phyloP scores from a whole-genome alignment of 2,797 vertebrate species.

The Acipenser transmontanus region DNA sequence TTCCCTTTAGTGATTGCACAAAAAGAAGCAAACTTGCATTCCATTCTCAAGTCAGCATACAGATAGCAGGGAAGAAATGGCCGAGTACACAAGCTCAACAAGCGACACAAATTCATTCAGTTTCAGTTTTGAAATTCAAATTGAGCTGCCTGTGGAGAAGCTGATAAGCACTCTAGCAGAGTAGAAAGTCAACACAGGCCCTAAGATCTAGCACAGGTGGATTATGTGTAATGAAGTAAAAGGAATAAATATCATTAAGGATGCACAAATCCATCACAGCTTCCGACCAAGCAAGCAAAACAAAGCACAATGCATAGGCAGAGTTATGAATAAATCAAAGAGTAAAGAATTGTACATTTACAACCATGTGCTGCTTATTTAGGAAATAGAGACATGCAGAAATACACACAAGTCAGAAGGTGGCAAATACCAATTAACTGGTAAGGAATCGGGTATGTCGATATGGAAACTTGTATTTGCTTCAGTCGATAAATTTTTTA shows the following conservation, averaged over 20 bases:
- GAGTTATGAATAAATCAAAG: slow-evolving; percentile 6
- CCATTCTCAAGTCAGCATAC: slow-evolving; percentile 38
- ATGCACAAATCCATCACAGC: slow-evolving; percentile 49
- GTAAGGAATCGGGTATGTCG: too few relatives aligned
- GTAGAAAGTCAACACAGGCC: slow-evolving; percentile 50
- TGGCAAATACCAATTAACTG: too few relatives aligned
- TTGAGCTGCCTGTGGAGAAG: slow-evolving; percentile 56
- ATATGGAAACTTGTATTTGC: too few relatives aligned
- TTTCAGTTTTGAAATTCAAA: slow-evolving; percentile 68
- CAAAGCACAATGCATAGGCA: not conserved
- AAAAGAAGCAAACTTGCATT: slow-evolving; percentile 24
- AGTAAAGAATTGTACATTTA: slow-evolving; percentile 24
- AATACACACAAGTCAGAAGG: too few relatives aligned
- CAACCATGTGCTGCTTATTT: not conserved
- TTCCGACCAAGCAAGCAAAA: slow-evolving; percentile 36
- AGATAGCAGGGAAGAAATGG: slow-evolving; percentile 26
- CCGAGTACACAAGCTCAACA: slow-evolving; percentile 35
- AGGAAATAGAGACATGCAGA: not conserved
- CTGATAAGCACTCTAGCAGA: slow-evolving; percentile 64
- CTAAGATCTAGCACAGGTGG: slow-evolving; percentile 57
- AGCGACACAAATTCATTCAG: slow-evolving; percentile 52
- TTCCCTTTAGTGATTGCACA: not conserved
- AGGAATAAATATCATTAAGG: slow-evolving; percentile 46
- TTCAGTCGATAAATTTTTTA: too few relatives aligned
- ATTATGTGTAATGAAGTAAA: slow-evolving; percentile 63